Percentiles rank a stretch among this genome's conserved stretches.
Evolutionary conservation across 2,888 invertebrate species (phyloP).

Genomic region (Drosophila nr. medialis): DNA sequence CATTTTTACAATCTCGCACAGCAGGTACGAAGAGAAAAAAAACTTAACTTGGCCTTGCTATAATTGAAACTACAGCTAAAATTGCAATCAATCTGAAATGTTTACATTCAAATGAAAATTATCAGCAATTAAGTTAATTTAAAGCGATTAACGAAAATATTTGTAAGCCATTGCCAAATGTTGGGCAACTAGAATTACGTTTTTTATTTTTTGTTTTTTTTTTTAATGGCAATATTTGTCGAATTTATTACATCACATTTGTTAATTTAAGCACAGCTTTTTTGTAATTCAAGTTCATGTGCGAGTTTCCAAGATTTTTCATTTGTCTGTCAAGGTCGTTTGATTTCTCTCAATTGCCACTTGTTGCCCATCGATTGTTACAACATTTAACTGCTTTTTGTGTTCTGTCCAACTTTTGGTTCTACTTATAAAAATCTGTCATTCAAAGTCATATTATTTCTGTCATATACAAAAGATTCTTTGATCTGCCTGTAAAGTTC

Average conservation of each 20-base stretch:
- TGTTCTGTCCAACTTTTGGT: background rate
- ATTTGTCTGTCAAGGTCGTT: slow-evolving; percentile 4
- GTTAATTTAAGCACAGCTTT: background rate
- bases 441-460: background rate
- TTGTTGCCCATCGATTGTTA: background rate
- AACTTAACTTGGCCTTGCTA: slow-evolving; percentile 18
- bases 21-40: slow-evolving; percentile 10
- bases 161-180: slow-evolving; percentile 28
- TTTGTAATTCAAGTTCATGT: background rate
- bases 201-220: background rate
- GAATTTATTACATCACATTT: background rate
- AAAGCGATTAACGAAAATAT: slow-evolving; percentile 15
- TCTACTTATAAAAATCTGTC: background rate
- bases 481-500: too few species aligned
- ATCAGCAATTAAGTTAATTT: slow-evolving; percentile 30
- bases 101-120: slow-evolving; percentile 31
- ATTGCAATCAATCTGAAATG: slow-evolving; percentile 22
- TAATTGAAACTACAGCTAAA: slow-evolving; percentile 1
- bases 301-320: background rate
- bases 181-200: background rate
- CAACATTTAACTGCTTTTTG: background rate
- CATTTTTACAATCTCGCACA: slow-evolving; percentile 20
- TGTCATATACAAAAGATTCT: background rate
- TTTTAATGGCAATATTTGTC: background rate
- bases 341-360: background rate